phyloP scores from a whole-genome alignment of 2,888 invertebrate genomes.

The Mythimna albipuncta region DNA sequence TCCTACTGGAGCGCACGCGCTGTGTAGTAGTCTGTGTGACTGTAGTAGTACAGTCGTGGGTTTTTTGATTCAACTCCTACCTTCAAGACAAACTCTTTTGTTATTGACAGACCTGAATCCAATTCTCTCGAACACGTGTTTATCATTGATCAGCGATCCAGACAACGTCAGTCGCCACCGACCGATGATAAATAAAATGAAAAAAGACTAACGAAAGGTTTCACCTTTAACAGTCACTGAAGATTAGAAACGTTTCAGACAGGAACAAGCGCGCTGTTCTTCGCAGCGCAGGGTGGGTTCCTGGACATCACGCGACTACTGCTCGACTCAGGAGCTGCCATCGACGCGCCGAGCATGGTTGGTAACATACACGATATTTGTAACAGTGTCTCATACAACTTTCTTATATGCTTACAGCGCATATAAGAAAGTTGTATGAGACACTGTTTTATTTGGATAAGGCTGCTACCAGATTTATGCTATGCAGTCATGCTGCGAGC shows the following conservation, averaged over 20 bases:
- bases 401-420: too few relatives aligned
- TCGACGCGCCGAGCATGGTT: conserved; percentile 95
- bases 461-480: too few relatives aligned
- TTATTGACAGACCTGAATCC: too few relatives aligned
- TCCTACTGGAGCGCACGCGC: too few relatives aligned
- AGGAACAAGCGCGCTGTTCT: conserved; percentile 97
- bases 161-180: not conserved
- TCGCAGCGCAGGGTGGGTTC: conserved; percentile 98
- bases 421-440: too few relatives aligned
- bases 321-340: conserved; percentile 94
- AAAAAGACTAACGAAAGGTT: not conserved
- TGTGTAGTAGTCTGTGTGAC: too few relatives aligned
- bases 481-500: too few relatives aligned
- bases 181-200: not conserved
- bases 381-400: not conserved
- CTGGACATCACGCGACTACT: conserved; percentile 95
- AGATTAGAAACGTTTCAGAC: conserved; percentile 90
- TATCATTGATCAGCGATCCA: not conserved
- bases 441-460: too few relatives aligned
- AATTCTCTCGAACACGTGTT: not conserved
- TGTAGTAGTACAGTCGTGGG: too few relatives aligned
- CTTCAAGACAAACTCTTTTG: too few relatives aligned
- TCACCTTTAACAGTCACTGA: not conserved
- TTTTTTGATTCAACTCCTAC: too few relatives aligned
- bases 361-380: too few relatives aligned